These are phyloP conservation scores for Cheilosia vernalis DNA, from an alignment of 2,888 invertebrate species.

Conservation along the genomic window DNA sequence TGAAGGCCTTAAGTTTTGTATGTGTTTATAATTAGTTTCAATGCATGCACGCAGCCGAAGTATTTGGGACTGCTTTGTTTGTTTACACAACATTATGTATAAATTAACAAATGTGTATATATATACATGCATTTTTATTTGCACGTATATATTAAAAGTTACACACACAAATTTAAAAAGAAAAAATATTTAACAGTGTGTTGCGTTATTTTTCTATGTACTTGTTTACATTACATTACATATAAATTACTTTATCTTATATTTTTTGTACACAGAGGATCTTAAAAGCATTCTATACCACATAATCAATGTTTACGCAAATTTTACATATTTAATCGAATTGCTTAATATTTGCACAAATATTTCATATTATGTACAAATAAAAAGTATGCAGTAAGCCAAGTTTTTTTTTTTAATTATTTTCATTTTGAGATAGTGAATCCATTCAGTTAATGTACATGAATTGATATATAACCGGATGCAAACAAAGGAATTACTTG, in stretches of 20 bases:
- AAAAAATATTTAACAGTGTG: constrained; percentile 10
- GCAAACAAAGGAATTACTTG: constrained; percentile 67
- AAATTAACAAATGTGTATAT: constrained; percentile 26
- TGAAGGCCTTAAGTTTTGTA: constrained; percentile 37
- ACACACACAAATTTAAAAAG: constrained; percentile 20
- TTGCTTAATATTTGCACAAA: constrained; percentile 34
- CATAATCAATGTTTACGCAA: constrained; percentile 42
- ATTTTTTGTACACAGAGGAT: constrained; percentile 50
- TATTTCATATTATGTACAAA: constrained; percentile 17
- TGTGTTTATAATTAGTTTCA: constrained; percentile 45
- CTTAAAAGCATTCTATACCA: constrained; percentile 49
- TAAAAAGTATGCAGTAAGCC: constrained; percentile 28
- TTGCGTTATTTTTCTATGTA: constrained; percentile 25
- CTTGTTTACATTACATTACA: constrained; percentile 43
- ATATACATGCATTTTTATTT: constrained; percentile 10
- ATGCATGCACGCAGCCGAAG: constrained; percentile 86
- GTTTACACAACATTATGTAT: constrained; percentile 31
- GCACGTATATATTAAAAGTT: constrained; percentile 12
- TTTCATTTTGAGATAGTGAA: constrained; percentile 43
- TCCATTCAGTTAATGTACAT: constrained; percentile 66
- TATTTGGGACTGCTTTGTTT: constrained; percentile 85
- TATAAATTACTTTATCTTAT: constrained; percentile 32
- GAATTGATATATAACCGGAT: constrained; percentile 68
- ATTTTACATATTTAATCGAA: constrained; percentile 16
- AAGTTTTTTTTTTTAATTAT: constrained; percentile 13